Percentiles rank a stretch among this genome's conserved stretches.
These are phyloP conservation scores for Icerya purchasi DNA, from an alignment of 2,888 invertebrate genomes.

Conservation along the genomic window DNA sequence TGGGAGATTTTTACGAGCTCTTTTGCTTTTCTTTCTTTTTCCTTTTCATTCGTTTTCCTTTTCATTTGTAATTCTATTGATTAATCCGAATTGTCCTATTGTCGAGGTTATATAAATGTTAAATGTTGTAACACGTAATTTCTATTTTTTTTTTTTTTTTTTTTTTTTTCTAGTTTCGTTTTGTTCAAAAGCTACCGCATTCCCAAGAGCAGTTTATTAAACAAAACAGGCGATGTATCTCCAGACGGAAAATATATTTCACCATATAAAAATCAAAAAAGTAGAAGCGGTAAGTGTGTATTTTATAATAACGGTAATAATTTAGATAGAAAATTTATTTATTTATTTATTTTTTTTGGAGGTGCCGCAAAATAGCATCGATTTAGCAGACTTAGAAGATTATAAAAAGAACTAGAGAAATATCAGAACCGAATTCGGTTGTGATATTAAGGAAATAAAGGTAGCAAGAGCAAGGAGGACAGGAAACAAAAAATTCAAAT, in stretches of 20 bases:
- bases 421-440: too few species aligned
- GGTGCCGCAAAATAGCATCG: too few species aligned
- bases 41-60: neutral
- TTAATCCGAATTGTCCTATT: neutral
- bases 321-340: neutral
- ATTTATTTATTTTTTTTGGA: too few species aligned
- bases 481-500: too few species aligned
- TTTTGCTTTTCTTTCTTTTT: neutral
- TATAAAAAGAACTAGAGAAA: too few species aligned
- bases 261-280: conserved; percentile 70
- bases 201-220: conserved; percentile 61
- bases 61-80: neutral
- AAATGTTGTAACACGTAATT: too few species aligned
- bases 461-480: too few species aligned
- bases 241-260: conserved; percentile 71
- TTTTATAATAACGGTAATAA: neutral
- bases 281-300: conserved; percentile 41
- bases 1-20: too few species aligned
- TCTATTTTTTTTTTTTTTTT: too few species aligned
- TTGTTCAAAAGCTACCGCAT: conserved; percentile 73
- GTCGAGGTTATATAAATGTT: too few species aligned
- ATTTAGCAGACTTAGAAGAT: too few species aligned
- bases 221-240: conserved; percentile 73
- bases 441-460: too few species aligned
- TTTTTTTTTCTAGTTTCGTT: conserved; percentile 40